These are phyloP conservation scores for Melitaea cinxia DNA, from an alignment of 1,140 invertebrate genomes.

Conservation along the genomic window DNA sequence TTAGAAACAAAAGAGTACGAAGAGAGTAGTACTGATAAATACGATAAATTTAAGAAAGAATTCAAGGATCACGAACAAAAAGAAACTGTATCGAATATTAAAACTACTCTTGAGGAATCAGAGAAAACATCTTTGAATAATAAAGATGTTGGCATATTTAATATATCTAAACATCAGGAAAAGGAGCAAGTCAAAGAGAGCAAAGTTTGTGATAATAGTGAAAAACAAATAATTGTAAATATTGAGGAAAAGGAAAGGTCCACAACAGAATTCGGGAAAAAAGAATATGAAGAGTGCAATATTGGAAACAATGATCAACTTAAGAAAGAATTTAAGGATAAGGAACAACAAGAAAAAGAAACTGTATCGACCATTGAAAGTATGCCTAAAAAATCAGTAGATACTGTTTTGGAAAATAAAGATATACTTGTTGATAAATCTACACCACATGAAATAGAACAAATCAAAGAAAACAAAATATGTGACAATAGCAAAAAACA, in stretches of 20 bases:
- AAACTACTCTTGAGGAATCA: background rate
- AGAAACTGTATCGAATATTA: background rate
- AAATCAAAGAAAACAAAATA: no score
- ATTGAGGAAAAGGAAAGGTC: conserved; percentile 10
- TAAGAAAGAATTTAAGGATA: background rate
- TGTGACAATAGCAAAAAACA: no score
- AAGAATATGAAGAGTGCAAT: background rate
- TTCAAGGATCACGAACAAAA: background rate
- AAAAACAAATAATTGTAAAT: no score
- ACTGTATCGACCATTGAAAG: background rate
- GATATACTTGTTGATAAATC: background rate
- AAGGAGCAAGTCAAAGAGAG: no score
- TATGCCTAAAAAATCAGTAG: background rate
- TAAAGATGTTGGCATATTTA: background rate
- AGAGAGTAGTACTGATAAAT: background rate
- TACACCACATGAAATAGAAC: no score
- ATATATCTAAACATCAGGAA: no score
- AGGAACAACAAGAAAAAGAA: background rate
- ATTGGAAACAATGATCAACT: background rate
- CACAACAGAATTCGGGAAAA: background rate
- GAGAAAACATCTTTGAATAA: background rate
- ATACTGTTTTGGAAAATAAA: background rate
- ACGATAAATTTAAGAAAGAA: background rate
- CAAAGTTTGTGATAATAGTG: no score
- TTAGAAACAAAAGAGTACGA: background rate